Evolutionary conservation across 1,140 invertebrate species (phyloP).

Genomic region (Adelges cooleyi): DNA sequence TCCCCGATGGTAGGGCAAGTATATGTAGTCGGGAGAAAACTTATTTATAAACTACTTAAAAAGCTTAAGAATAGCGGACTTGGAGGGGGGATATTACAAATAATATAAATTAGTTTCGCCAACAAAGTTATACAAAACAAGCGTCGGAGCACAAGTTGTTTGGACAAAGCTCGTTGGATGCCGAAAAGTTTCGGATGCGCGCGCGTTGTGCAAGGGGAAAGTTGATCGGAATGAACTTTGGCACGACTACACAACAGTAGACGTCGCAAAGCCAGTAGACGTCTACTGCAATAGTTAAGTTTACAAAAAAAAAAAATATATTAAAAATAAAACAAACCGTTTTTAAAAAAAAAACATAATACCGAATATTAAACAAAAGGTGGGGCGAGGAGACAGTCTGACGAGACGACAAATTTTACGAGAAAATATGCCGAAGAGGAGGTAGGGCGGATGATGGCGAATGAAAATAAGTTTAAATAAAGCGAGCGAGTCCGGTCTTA

Average conservation of each 20-base stretch:
- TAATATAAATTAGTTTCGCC: conserved; percentile 28
- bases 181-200: conserved; percentile 22
- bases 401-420: conserved; percentile 18
- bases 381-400: background rate
- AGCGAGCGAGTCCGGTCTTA: conserved; percentile 27
- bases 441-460: background rate
- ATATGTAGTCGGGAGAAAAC: background rate
- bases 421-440: background rate
- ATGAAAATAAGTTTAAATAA: conserved; percentile 27
- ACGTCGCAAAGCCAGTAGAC: conserved; percentile 22
- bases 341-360: conserved; percentile 6
- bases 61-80: conserved; percentile 24
- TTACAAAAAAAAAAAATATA: too few species aligned
- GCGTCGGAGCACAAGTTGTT: conserved; percentile 22
- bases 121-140: conserved; percentile 28
- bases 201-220: conserved; percentile 15
- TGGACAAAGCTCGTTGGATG: conserved; percentile 26
- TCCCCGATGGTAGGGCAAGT: background rate
- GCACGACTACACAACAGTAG: conserved; percentile 9
- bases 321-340: too few species aligned
- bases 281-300: too few species aligned
- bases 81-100: conserved; percentile 22
- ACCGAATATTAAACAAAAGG: conserved; percentile 26
- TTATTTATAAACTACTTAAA: conserved; percentile 28
- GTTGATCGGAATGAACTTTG: conserved; percentile 27